Base-by-base conservation (phyloP, 2,888 invertebrate genomes). In the Hypercompe scribonia region DNA sequence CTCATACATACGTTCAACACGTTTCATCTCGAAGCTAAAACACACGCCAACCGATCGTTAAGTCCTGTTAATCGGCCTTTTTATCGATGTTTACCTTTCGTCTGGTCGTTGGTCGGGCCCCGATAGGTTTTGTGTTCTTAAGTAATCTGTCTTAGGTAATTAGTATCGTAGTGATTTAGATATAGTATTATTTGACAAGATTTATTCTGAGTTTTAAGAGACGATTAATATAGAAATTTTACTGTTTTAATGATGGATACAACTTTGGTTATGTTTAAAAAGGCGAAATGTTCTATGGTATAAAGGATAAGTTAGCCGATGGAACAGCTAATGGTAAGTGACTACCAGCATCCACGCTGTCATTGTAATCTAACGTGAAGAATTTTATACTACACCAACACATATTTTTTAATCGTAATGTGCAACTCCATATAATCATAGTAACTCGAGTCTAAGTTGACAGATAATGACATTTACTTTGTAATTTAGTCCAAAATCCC, bases 11-110 rank as follows among this genome's bases (percentile, higher is more conserved):
- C 4, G 36, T 21, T n/a, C 65, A 28, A 65, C 28, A 10, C 34
- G 28, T 65, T 65, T 64, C 28, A 63, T 70, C 63, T 70, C 33
- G 72, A 64, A 73, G 74, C 74, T 72, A 65, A 74, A 73, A 74
- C 78, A 61, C 82, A 83, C 84, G 85, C 82, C 72, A 84, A 79
- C 81, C 76, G 74, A 80, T 86, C 84, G 80, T 86, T 87, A 87
- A 77, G 82, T 74, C 69, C 46, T 50, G 69, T 75, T 82, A 87
- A 87, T 87, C 82, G 86, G 82, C 78, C 81, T 82, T 87, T 88
- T 87, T 87, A 87, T 87, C 81, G 82, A 77, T 84, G 81, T 86
- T 88, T 86, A 84, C 86, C 82, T 84, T 83, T 78, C 77, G 74
- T 72, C 63, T 39, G 74, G 75, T 78, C 78, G 34, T 77, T 82